A percentile compares a stretch with the other conserved stretches of the same genome.
phyloP scores from a whole-genome alignment of 2,888 invertebrate genomes.

The Clusia tigrina region DNA sequence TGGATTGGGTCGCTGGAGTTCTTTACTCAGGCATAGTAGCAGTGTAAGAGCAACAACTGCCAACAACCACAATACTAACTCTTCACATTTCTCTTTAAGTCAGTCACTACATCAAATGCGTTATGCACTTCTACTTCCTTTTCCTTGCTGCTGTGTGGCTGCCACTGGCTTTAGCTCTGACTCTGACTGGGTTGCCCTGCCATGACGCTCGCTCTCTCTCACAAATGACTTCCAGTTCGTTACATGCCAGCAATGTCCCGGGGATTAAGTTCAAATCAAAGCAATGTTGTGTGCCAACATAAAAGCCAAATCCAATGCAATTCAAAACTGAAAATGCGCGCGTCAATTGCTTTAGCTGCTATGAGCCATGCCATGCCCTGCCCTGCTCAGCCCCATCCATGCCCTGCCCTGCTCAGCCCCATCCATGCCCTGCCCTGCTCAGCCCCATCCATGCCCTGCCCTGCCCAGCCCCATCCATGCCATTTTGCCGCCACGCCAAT shows the following conservation, averaged over 20 bases:
- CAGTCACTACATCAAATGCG: background rate
- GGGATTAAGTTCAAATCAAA: conserved; percentile 62
- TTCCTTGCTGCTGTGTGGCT: conserved; percentile 11
- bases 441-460: too few relatives aligned
- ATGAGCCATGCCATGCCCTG: too few relatives aligned
- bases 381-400: too few relatives aligned
- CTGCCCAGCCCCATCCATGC: too few relatives aligned
- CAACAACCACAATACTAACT: background rate
- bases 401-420: too few relatives aligned
- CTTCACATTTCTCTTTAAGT: background rate
- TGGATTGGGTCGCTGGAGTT: background rate
- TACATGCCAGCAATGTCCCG: conserved; percentile 48
- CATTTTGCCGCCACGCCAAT: too few relatives aligned
- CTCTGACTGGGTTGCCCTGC: background rate
- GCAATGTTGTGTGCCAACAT: conserved; percentile 53
- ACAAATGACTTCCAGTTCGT: conserved; percentile 55
- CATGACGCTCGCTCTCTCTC: conserved; percentile 4
- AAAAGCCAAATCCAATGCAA: conserved; percentile 39
- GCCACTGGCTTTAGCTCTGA: conserved; percentile 10
- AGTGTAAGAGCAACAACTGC: background rate
- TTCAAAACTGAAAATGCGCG: conserved; percentile 17
- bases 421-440: too few relatives aligned
- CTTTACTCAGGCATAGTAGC: too few relatives aligned
- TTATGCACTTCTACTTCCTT: background rate
- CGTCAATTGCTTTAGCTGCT: background rate